Evolutionary conservation across 2,113 vertebrate species (phyloP), one percentile per base, ranked within the genome.

Genomic region (Pseudorectes ferrugineus): DNA sequence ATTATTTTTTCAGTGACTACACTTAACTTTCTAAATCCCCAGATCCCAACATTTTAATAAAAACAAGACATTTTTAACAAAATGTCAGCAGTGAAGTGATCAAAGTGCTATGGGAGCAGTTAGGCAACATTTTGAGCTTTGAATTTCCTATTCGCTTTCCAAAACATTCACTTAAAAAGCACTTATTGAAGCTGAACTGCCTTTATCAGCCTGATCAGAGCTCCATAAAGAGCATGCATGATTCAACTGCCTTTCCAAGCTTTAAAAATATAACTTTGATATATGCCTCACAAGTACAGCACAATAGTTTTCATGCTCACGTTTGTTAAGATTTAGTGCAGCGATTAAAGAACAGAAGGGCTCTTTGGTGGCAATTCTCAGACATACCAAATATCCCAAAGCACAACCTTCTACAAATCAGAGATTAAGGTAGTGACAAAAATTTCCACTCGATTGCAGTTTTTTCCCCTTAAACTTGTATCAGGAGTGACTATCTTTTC

Each of bases 231-330:
- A 97, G 88, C 97, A 98, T 98, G 97, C 97, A 98, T 98, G 98
- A 98, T 98, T 98, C 98, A 98, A 97, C 97, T 88, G 96, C 95
- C 95, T 97, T 98, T 96, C 97, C 75, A 81, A 95, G 97, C 96
- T 97, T 97, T 97, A 96, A 97, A 98, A 98, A 97, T 96, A 97
- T 89, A 93, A 96, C 97, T 98, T 97, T 98, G 98, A 98, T 98
- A 98, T 97, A 98, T 97, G 96, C 85, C 96, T 97, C 94, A 95
- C 96, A 97, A 98, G 97, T 95, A 95, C 81, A 91, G 95, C 97
- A 98, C 98, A 98, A 98, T 98, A 97, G 98, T 98, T 98, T 98
- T 97, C 97, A 97, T 98, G 97, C 96, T 98, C 98, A 98, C 97
- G 97, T 98, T 98, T 98, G 96, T 97, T 97, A 98, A 98, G 98